Conservation (phyloP, 2,113 vertebrate species). For the Pelecanoides urinatrix region DNA sequence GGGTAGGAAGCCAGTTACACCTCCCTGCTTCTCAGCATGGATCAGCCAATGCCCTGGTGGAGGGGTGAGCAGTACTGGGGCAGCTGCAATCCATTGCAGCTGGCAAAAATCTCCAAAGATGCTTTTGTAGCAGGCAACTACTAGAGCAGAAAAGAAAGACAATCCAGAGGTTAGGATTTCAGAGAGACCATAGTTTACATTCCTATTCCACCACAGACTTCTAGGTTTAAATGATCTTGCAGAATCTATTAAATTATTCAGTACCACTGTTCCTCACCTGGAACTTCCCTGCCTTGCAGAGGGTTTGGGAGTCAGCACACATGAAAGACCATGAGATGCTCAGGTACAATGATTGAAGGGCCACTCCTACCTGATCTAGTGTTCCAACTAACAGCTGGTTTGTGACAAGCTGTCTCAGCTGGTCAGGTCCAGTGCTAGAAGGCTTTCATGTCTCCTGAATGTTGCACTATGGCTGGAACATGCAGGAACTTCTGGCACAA, state of each 20-base stretch:
- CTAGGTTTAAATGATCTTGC: neutral
- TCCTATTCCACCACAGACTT: neutral
- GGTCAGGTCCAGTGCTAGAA: neutral
- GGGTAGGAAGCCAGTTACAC: conserved; percentile 44
- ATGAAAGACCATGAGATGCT: neutral
- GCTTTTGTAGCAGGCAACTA: neutral
- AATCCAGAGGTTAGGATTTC: neutral
- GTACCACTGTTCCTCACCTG: neutral
- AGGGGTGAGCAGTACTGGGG: neutral
- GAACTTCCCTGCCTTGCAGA: neutral
- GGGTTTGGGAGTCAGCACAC: neutral
- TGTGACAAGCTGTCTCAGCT: neutral
- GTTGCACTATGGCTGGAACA: neutral
- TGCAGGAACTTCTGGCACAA: neutral
- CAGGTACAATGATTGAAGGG: neutral
- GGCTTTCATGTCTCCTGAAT: neutral
- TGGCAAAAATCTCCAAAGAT: conserved; percentile 4
- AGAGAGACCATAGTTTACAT: neutral
- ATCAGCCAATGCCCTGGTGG: neutral
- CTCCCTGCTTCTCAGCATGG: conserved; percentile 12
- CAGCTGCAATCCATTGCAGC: neutral
- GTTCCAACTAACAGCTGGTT: neutral
- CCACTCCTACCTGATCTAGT: neutral
- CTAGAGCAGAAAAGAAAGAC: neutral
- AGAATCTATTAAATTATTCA: neutral